These are phyloP conservation scores for Crossocerus cetratus DNA, from an alignment of 2,888 invertebrate species.

Conservation along the genomic window DNA sequence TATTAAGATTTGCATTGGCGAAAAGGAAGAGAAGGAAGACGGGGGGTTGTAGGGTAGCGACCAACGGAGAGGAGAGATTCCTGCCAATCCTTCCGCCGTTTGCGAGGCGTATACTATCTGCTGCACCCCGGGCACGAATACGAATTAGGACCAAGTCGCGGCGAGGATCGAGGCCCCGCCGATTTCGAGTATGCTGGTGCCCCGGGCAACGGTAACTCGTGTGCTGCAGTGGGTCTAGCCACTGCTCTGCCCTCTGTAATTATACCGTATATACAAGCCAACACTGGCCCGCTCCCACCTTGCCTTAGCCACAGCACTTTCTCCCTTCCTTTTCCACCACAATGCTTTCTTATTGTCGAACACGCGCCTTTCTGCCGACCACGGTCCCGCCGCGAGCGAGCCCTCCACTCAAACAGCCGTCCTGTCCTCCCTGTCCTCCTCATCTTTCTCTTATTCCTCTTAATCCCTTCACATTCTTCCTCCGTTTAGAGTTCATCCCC, in stretches of 20 bases:
- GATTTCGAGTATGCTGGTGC: slow-evolving; percentile 67
- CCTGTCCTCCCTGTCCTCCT: slow-evolving; percentile 33
- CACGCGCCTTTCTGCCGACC: slow-evolving; percentile 48
- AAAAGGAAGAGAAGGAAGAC: slow-evolving; percentile 39
- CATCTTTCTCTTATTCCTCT: slow-evolving; percentile 28
- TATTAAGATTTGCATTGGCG: slow-evolving; percentile 52
- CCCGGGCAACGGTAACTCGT: slow-evolving; percentile 64
- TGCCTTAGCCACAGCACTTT: slow-evolving; percentile 39
- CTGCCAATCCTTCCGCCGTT: slow-evolving; percentile 61
- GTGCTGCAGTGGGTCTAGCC: slow-evolving; percentile 71
- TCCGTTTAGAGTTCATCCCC: slow-evolving; percentile 5
- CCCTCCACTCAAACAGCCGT: slow-evolving; percentile 56
- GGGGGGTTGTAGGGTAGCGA: slow-evolving; percentile 4
- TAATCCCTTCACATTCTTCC: slow-evolving; percentile 21
- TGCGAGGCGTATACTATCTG: slow-evolving; percentile 63
- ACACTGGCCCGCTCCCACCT: slow-evolving; percentile 51
- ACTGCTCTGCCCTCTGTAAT: slow-evolving; percentile 72
- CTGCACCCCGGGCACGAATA: slow-evolving; percentile 71
- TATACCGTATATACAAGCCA: slow-evolving; percentile 65
- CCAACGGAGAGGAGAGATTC: slow-evolving; percentile 46
- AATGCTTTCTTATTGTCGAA: slow-evolving; percentile 57
- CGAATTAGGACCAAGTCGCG: slow-evolving; percentile 66
- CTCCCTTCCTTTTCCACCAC: slow-evolving; percentile 42
- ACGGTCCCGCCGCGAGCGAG: slow-evolving; percentile 65
- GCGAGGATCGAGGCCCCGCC: slow-evolving; percentile 55